Evolutionary conservation across 1,140 invertebrate species (phyloP), one percentile per base, ranked within the genome.

Genomic region (Lepidurus couesii): DNA sequence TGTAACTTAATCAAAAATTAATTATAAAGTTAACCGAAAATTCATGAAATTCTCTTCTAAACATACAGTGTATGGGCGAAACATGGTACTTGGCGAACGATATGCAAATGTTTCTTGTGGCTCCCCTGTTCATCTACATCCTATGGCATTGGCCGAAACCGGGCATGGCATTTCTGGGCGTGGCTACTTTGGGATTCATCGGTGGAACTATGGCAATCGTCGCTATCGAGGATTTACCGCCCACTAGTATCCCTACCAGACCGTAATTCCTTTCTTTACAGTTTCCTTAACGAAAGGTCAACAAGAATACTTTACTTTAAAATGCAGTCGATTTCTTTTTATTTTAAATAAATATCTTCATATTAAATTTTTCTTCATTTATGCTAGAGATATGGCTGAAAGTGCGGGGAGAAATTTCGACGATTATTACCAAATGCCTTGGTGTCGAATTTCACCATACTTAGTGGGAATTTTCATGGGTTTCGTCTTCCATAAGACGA

Each of bases 81-180:
- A 90, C 91, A 26, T 95, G 93, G 93, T 95, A 93, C 81, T 82
- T 95, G 73, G 90, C 92, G 16, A 90, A 90, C 78, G 93, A 95
- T 83, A 93, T 92, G 88, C 92, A 94, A 84, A 92, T 92, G 82
- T 94, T 90, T 82, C 82, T 90, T 7, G 83, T 93, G 1, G 91
- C 92, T 26, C 91, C 93, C 0, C 84, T 93, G 21, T 87, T 96
- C 80, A 88, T 94, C 75, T 91, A 90, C 82, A 80, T 83, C n/a
- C 73, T 86, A 4, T 84, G 81, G 83, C 79, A 79, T 16, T 81
- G 80, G 80, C 44, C 73, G 26, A 44, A 47, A 26, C 7, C 78
- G 16, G 82, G 82, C 0, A 16, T 79, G 5, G 75, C 44, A 5
- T 13, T 81, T 11, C 24, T 83, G 45, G 80, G 34, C 6, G n/a